Base-by-base conservation (phyloP, 2,113 vertebrate genomes). In the Scomber scombrus region DNA sequence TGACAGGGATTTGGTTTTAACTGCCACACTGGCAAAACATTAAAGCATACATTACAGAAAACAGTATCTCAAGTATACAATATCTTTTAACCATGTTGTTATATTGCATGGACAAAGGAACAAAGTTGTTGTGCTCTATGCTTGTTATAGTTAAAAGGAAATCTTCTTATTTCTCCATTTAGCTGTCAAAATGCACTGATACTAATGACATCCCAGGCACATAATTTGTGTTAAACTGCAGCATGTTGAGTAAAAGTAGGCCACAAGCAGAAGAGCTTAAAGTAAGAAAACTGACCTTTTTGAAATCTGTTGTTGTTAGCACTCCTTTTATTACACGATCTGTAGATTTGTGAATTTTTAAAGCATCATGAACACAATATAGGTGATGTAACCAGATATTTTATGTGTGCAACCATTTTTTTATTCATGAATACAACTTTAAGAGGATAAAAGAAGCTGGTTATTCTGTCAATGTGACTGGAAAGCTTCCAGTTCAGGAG, bases 1-100 rank as follows among this genome's bases (percentile, higher is more conserved):
- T 55, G 58, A 61, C 66, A 51, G 43, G 46, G 11, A 23, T 15
- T 31, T 65, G 56, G 45, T 16, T 43, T 18, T 40, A 63, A 7
- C 45, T 74, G 62, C 57, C 45, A 21, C 43, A 74, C 21, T 3
- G 31, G 14, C 15, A 45, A 45, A 51, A 70, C 43, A 50, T 31
- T 19, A 73, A 73, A 46, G 6, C 15, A 19, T 46, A n/a, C 18
- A 14, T 61, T 29, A 14, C 10, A 61, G 3, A 29, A 55, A 51
- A 57, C 26, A 21, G 9, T 11, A 46, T 12, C 46, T 40, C 19
- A 3, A 47, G 19, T n/a, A 19, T 19, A 67, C 45, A 11, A 40
- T 40, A 40, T 40, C 34, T 72, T 75, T 56, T 10, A 58, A 14
- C 14, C 8, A 52, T 2, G 3, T 13, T 51, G 21, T 21, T 29